Evolutionary conservation across 2,888 invertebrate species (phyloP), one percentile per base, ranked within the genome.

Genomic region (Odiellus spinosus): DNA sequence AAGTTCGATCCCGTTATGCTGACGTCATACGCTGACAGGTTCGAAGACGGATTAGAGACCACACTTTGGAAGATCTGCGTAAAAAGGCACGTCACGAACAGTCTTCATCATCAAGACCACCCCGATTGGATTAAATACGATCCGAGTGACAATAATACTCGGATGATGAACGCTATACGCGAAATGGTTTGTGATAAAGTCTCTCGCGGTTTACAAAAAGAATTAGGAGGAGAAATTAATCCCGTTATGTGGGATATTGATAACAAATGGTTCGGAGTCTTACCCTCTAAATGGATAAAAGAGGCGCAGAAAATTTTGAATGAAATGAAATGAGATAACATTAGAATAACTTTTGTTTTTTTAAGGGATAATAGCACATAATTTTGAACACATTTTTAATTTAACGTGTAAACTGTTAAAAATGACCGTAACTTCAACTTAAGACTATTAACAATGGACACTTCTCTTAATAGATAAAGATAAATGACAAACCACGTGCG

Each of bases 161-260:
- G 40, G 3, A 45, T 26, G 19, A 26, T 14, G 4, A 41, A 40
- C 11, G 52, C 52, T 1, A 6, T 52, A 12, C 14, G 40, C 2
- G 52, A 52, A 26, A 52, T 52, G 52, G 34, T 47, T 1, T 52
- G 52, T 15, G 52, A 52, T 18, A 52, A 52, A 36, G 49, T 49
- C 1, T 52, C 52, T 8, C 42, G 52, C 15, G 36, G 43, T 10
- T 14, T 52, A 12, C 52, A 52, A 41, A 52, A 52, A 20, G 42
- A 43, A 14, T 21, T 49, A 4, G 41, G 44, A 2, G 52, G 52
- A 1, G 17, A 20, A 11, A 11, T 52, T 5, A 40, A 26, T 12
- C 26, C 36, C 2, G 43, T 45, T 1, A 52, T 52, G 52, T 52
- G 52, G 52, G 32, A 52, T 41, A 46, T 52, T 2, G 52, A 52